These are phyloP conservation scores for Gortyna flavago DNA, from an alignment of 2,888 invertebrate genomes.

Conservation along the genomic window DNA sequence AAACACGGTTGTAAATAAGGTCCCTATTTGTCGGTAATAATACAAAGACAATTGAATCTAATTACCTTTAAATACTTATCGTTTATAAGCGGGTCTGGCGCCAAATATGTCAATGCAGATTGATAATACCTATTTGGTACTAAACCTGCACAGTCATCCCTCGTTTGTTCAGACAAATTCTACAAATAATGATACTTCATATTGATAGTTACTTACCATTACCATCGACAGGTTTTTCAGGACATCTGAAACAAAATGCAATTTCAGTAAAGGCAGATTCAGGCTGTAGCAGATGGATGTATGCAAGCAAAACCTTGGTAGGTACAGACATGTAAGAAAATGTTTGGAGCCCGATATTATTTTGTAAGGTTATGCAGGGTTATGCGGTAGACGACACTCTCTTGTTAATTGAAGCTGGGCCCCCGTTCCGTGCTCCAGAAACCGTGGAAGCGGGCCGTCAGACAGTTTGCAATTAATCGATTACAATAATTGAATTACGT, in stretches of 20 bases:
- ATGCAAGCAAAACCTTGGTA: constrained; percentile 68
- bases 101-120: constrained; percentile 26
- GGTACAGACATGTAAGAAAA: constrained; percentile 70
- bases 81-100: constrained; percentile 30
- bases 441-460: constrained; percentile 74
- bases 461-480: constrained; percentile 85
- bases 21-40: constrained; percentile 33
- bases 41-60: constrained; percentile 37
- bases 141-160: constrained; percentile 2
- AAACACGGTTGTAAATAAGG: constrained; percentile 33
- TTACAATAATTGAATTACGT: constrained; percentile 84
- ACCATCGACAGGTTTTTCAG: constrained; percentile 26
- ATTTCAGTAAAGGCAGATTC: constrained; percentile 49
- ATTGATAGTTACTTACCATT: constrained; percentile 40
- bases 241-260: constrained; percentile 57
- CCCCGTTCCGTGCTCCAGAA: constrained; percentile 76
- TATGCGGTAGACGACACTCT: constrained; percentile 22
- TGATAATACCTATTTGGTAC: not conserved
- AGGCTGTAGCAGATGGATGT: constrained; percentile 43
- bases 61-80: constrained; percentile 33
- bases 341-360: constrained; percentile 66
- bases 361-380: constrained; percentile 67
- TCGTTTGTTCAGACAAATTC: constrained; percentile 9
- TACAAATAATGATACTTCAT: not conserved
- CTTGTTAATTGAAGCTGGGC: constrained; percentile 63